phyloP scores from a whole-genome alignment of 2,113 vertebrate species.

The Merops nubicus region DNA sequence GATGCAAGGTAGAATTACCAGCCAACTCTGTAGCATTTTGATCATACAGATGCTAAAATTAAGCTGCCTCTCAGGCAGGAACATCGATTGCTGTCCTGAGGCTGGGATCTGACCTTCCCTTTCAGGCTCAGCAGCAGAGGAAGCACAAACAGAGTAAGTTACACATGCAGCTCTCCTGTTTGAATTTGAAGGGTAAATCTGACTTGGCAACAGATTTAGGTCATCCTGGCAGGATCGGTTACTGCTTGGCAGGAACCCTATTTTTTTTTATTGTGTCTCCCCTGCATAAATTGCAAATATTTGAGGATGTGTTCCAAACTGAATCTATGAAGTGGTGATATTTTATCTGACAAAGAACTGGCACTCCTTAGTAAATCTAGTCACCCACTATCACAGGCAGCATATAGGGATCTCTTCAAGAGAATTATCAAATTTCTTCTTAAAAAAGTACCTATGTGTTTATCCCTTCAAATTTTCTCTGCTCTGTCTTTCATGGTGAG shows the following conservation, averaged over 20 bases:
- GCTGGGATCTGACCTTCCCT: slow-evolving; percentile 24
- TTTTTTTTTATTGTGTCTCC: neutral
- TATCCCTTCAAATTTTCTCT: neutral
- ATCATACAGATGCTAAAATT: neutral
- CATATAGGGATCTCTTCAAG: neutral
- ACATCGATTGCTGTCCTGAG: neutral
- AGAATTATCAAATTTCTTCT: neutral
- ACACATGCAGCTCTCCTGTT: neutral
- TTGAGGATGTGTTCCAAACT: slow-evolving; percentile 21
- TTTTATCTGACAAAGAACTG: slow-evolving; percentile 14
- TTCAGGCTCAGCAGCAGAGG: slow-evolving; percentile 17
- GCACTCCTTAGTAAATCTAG: neutral
- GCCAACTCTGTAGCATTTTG: neutral
- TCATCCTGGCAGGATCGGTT: slow-evolving; percentile 11
- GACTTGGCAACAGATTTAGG: slow-evolving; percentile 44
- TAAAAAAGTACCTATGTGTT: neutral
- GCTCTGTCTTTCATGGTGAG: neutral
- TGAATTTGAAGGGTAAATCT: slow-evolving; percentile 52
- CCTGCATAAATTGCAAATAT: slow-evolving; percentile 46
- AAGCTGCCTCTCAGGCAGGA: neutral
- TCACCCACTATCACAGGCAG: neutral
- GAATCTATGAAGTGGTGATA: slow-evolving; percentile 18
- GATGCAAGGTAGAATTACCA: neutral
- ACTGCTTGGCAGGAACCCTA: slow-evolving; percentile 31
- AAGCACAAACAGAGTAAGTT: neutral